Conservation (phyloP, 2,113 vertebrate species). For the Anser cygnoides region DNA sequence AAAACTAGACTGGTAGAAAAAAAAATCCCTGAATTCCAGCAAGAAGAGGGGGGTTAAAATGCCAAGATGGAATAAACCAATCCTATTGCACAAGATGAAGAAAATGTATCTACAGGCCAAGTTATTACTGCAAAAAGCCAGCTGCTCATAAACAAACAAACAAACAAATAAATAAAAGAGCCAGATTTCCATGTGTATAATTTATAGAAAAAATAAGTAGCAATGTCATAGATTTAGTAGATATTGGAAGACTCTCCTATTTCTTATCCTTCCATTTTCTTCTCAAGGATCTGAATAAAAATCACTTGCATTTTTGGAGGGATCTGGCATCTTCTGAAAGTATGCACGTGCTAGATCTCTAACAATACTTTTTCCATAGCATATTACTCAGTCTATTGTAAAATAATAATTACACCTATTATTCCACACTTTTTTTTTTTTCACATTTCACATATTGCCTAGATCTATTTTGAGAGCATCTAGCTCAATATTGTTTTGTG, state of each 20-base stretch:
- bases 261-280: background rate
- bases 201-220: background rate
- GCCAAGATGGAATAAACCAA: background rate
- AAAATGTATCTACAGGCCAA: background rate
- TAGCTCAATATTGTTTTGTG: background rate
- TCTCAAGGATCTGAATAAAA: background rate
- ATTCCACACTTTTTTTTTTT: background rate
- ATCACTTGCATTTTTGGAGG: background rate
- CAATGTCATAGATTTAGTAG: background rate
- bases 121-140: background rate
- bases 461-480: background rate
- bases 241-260: background rate
- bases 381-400: background rate
- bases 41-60: background rate
- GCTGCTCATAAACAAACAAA: background rate
- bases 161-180: background rate
- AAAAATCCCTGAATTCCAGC: background rate
- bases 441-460: background rate
- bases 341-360: background rate
- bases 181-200: background rate
- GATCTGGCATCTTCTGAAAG: background rate
- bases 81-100: background rate
- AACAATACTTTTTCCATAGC: background rate
- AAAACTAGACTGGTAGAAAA: background rate
- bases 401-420: background rate